Base-by-base conservation (phyloP, 2,888 invertebrate genomes). In the Cephus runcator region DNA sequence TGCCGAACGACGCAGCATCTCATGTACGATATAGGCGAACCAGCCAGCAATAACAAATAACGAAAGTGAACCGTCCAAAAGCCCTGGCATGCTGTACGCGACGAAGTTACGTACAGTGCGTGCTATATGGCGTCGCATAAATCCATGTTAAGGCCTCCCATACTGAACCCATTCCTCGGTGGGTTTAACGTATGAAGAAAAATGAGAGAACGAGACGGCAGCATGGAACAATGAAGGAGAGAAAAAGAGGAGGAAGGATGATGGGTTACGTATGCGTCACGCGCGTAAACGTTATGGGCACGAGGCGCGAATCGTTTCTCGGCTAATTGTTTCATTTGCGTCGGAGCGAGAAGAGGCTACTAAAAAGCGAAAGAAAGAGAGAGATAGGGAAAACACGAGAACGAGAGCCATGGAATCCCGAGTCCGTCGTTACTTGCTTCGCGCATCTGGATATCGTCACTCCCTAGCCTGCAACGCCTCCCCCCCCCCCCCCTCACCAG, bases 371-470 rank as follows among this genome's bases (percentile, higher is more conserved):
- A 6, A 30, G 69, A 69, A 11, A 30, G 30, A 30, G 11, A 30
- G 71, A 71, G 31, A 31, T 3, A 31, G 3, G 9, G 31, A 12
- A 34, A 71, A 73, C 68, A 56, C 56, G 56, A 75, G 56, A 73
- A 75, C 12, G 68, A 69, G 71, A 71, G 33, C 69, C 76, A 75
- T 68, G 77, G 77, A 81, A 81, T 81, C 79, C 76, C 76, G 76
- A 40, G 75, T 76, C 76, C 76, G 34, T 30, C 31, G 36, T 69
- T 30, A 76, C 74, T 79, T 56, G 75, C 75, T 77, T 76, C 71
- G 56, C 68, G 75, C 79, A 81, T 80, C 81, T 77, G 80, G 80
- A 76, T 80, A 79, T 79, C 81, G 79, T 76, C 77, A 75, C 69
- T 78, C 36, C 40, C 56, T 34, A 73, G 75, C 73, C 73, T 31